Conservation (phyloP, 2,888 invertebrate genomes). For the Ophraella communa region DNA sequence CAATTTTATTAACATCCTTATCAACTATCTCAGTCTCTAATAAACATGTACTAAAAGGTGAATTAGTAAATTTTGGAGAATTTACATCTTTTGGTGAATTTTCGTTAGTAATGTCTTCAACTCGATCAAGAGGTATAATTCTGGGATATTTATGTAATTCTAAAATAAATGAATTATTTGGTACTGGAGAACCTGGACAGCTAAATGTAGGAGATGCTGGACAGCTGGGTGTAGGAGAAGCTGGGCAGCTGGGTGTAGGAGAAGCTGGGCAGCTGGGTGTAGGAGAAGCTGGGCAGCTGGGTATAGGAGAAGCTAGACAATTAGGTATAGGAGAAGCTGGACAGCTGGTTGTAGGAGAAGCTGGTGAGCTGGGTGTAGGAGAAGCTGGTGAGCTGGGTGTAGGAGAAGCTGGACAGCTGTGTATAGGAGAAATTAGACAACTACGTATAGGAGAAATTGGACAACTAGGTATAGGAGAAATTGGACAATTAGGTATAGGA, state of each 20-base stretch:
- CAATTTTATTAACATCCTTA: too few species aligned
- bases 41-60: too few species aligned
- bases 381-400: neutral
- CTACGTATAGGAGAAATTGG: neutral
- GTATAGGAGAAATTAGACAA: neutral
- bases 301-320: neutral
- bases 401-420: neutral
- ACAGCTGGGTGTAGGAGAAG: neutral
- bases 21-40: too few species aligned
- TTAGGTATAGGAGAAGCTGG: neutral
- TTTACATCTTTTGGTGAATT: too few species aligned
- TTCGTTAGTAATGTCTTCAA: neutral
- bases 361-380: neutral
- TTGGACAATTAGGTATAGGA: neutral
- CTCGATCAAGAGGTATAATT: slow-evolving; percentile 38
- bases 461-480: neutral
- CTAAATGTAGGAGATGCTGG: neutral
- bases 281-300: neutral
- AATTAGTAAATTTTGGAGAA: too few species aligned
- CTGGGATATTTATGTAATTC: slow-evolving; percentile 7
- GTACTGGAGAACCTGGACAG: neutral
- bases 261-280: neutral
- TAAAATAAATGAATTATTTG: neutral
- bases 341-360: neutral
- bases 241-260: neutral